phyloP scores from a whole-genome alignment of 2,888 invertebrate species.

The Dendrolimus houi region DNA sequence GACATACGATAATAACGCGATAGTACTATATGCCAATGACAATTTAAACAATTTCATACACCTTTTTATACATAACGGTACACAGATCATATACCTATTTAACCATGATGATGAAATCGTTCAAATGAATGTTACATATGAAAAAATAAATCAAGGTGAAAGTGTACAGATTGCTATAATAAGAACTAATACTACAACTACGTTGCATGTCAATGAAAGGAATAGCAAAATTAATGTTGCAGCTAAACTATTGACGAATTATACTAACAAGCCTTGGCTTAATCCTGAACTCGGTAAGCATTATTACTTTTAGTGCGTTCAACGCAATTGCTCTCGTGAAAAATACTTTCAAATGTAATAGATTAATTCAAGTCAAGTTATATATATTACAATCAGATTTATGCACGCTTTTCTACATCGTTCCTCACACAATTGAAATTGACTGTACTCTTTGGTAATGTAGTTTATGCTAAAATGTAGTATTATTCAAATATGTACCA shows the following conservation, averaged over 20 bases:
- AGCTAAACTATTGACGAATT: conserved; percentile 82
- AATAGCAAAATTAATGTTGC: conserved; percentile 83
- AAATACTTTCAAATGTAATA: no score
- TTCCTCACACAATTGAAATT: no score
- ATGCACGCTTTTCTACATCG: no score
- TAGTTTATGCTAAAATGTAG: no score
- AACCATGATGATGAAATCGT: conserved; percentile 88
- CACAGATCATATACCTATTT: conserved; percentile 88
- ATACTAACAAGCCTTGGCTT: conserved; percentile 90
- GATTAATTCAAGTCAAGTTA: no score
- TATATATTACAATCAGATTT: no score
- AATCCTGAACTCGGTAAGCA: conserved; percentile 85
- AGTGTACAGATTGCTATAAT: conserved; percentile 93
- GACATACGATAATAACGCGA: conserved; percentile 87
- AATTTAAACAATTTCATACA: conserved; percentile 95
- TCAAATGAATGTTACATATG: conserved; percentile 85
- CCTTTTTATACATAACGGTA: conserved; percentile 87
- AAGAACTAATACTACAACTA: conserved; percentile 82
- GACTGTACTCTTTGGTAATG: no score
- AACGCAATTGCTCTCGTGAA: no score
- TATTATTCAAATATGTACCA: no score
- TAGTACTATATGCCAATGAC: conserved; percentile 94
- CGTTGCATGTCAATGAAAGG: conserved; percentile 87
- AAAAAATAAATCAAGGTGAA: conserved; percentile 85
- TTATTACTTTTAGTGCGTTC: conserved; percentile 1